Percentiles rank a stretch among this genome's conserved stretches.
These are phyloP conservation scores for Heliconius erato DNA, from an alignment of 2,888 invertebrate species.

Conservation along the genomic window DNA sequence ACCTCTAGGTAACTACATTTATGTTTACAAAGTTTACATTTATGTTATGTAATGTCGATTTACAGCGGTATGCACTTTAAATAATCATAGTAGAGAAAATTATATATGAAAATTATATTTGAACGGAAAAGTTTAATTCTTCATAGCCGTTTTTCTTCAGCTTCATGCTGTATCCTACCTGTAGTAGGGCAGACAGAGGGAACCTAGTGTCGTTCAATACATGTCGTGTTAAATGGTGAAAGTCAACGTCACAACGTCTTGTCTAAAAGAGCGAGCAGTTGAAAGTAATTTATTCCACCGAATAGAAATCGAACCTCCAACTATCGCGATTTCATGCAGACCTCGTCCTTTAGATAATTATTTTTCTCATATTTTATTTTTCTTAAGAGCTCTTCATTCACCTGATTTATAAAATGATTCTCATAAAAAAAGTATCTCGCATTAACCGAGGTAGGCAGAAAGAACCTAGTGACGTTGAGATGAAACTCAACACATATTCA, in stretches of 20 bases:
- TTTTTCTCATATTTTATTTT: no score
- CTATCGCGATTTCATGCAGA: neutral
- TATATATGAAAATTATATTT: neutral
- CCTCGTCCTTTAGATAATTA: neutral
- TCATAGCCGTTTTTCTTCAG: neutral
- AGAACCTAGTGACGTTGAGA: no score
- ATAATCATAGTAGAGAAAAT: neutral
- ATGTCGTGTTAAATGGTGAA: neutral
- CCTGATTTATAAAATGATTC: no score
- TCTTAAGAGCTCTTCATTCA: no score
- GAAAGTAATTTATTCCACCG: neutral
- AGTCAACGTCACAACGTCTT: neutral
- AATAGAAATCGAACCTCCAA: neutral
- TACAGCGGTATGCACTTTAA: constrained; percentile 8
- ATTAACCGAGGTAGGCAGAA: no score
- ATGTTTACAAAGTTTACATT: constrained; percentile 8
- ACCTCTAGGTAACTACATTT: neutral
- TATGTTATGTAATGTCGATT: constrained; percentile 1
- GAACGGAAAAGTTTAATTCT: neutral
- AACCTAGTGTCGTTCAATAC: neutral
- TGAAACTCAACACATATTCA: no score
- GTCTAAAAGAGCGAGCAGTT: neutral
- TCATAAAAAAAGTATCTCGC: no score
- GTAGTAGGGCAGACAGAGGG: neutral
- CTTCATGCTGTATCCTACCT: neutral